Conservation (phyloP, 1,140 invertebrate species). For the Anastatus disparis region DNA sequence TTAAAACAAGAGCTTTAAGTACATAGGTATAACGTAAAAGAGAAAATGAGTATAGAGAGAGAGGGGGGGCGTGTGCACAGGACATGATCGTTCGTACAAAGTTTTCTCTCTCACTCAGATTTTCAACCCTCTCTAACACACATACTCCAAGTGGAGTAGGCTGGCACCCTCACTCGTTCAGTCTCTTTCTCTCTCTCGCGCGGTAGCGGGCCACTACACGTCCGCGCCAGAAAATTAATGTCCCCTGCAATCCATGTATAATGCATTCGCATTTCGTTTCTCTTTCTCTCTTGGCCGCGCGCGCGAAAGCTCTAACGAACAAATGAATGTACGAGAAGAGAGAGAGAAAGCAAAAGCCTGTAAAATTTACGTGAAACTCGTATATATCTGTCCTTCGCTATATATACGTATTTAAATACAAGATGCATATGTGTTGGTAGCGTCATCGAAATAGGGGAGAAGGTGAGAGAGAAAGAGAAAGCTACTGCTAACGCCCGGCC, state of each 20-base stretch:
- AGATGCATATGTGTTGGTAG: conserved; percentile 29
- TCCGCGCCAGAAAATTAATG: conserved; percentile 68
- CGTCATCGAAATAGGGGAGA: too few relatives aligned
- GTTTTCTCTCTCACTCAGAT: conserved; percentile 8
- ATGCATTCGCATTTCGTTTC: conserved; percentile 67
- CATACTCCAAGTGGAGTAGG: too few relatives aligned
- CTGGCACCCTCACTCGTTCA: conserved; percentile 18
- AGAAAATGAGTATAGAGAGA: conserved; percentile 2
- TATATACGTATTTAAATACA: conserved; percentile 5
- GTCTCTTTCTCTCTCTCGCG: conserved; percentile 17
- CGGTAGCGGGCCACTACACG: conserved; percentile 59
- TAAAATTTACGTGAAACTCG: conserved; percentile 63
- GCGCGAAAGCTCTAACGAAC: too few relatives aligned
- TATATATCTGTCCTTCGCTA: neutral
- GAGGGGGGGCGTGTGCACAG: conserved; percentile 46
- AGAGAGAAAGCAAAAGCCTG: conserved; percentile 63
- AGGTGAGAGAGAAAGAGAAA: too few relatives aligned
- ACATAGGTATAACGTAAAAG: conserved; percentile 37
- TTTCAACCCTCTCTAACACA: neutral
- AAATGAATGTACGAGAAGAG: too few relatives aligned
- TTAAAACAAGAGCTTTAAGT: conserved; percentile 4
- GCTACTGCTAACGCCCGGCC: too few relatives aligned
- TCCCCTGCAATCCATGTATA: conserved; percentile 69
- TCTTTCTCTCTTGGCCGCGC: conserved; percentile 22
- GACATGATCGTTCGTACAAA: conserved; percentile 39